Evolutionary conservation across 2,888 invertebrate genomes (phyloP), one percentile per base, ranked within the genome.

Genomic region (Chrysolina americana): DNA sequence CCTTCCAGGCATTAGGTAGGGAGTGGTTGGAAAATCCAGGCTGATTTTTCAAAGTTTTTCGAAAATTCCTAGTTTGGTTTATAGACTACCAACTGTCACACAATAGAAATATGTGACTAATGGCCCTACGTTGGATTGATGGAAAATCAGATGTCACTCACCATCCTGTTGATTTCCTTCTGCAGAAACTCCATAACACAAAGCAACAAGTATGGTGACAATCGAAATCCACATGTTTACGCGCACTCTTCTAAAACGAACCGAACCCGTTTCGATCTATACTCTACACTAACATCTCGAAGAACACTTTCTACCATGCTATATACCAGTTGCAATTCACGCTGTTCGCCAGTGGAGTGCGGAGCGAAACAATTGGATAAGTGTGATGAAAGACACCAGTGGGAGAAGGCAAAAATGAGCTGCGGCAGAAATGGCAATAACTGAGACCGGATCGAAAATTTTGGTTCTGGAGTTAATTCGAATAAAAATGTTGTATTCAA

Each of bases 181-280:
- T 4, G 48, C 70, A 21, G 44, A 65, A 73, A 73, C 71, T 74
- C 76, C 73, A 23, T 71, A 56, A 17, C 64, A 66, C 65, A 78
- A 74, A 75, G 79, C 75, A 75, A 82, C 74, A 66, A 82, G 76
- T 68, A 80, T 70, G 71, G 80, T 75, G 71, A 83, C 75, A 76
- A 82, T 78, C 75, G 80, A 78, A 77, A 82, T 81, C 81, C 81
- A 82, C 84, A 85, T 84, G 79, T 75, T 83, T 68, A 68, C 75
- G 77, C 79, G 77, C 82, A 84, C 83, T 84, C 83, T 79, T 66
- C 53, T 72, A 41, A 36, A 36, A 53, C 68, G 41, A 53, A 41
- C 68, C 68, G 68, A 36, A 53, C 53, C 53, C 53, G 68, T 68
- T 41, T 41, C 56, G 41, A 68, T 41, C 41, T 41, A 68, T 41